These are phyloP conservation scores for Drosophila peninsularis DNA, from an alignment of 2,888 invertebrate genomes.

Conservation along the genomic window DNA sequence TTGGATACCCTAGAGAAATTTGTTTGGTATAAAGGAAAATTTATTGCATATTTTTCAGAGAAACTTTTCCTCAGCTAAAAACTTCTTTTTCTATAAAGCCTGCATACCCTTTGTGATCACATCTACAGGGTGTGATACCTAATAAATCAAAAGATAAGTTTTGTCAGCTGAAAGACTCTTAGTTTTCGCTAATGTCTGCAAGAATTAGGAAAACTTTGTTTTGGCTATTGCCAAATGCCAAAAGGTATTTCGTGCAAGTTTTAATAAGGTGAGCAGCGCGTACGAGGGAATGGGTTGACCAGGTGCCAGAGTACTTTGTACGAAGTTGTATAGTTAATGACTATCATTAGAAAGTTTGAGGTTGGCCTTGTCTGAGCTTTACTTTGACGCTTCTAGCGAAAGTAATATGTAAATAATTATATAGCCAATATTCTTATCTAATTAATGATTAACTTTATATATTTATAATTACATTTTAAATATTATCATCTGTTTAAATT, in stretches of 20 bases:
- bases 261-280: slow-evolving; percentile 3
- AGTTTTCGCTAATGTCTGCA: slow-evolving; percentile 7
- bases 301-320: neutral
- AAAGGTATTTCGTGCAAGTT: slow-evolving; percentile 2
- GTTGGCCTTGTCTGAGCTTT: neutral
- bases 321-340: neutral
- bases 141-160: slow-evolving; percentile 19
- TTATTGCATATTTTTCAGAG: neutral
- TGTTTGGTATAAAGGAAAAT: neutral
- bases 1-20: neutral
- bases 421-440: too few species aligned
- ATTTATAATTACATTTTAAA: too few species aligned
- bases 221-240: neutral
- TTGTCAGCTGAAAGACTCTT: slow-evolving; percentile 11
- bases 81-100: neutral
- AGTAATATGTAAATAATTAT: too few species aligned
- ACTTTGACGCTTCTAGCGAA: neutral
- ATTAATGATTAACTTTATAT: too few species aligned
- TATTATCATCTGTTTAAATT: too few species aligned
- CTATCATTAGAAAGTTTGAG: neutral
- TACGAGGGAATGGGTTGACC: neutral
- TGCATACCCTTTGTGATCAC: neutral
- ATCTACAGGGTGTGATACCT: neutral
- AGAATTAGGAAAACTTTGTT: slow-evolving; percentile 8
- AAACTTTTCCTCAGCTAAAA: too few species aligned